Evolutionary conservation across 2,113 vertebrate species (phyloP), one percentile per base, ranked within the genome.

Genomic region (Fulica atra): DNA sequence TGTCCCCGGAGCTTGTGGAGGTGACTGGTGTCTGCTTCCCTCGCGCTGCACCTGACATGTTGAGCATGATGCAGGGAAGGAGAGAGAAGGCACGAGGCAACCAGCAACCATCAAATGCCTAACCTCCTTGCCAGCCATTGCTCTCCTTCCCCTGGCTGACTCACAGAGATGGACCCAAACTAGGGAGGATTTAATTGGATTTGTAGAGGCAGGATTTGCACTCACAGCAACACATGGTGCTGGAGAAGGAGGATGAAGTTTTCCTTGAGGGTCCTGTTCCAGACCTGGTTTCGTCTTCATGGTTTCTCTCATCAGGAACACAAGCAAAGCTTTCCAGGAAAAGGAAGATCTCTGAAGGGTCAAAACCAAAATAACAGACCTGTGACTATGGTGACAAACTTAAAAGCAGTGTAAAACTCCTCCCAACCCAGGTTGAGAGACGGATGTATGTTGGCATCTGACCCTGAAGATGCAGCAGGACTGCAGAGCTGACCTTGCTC

Each of bases 191-290:
- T 81, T 26, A 35, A 2, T 9, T 86, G 7, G 3, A 57, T 83
- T 80, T 38, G 5, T 15, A 44, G 54, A 53, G 16, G 8, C 13
- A 69, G 29, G 15, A 68, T 66, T 57, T 70, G 13, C 2, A 6
- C 24, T 51, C 71, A 40, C 3, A 35, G 36, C 14, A 74, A 31
- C 4, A 53, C 0, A 1, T 1, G 11, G 10, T 23, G 4, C 13
- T 10, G 17, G 4, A 12, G 7, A 51, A 3, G 4, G 11, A 42
- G 2, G 20, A 8, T 26, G 7, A 89, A 59, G 16, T 28, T 83
- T 83, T 35, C 4, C 14, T 68, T 59, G 19, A 42, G 10, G 7
- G 11, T 69, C 14, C 2, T 80, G 0, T 46, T 93, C n/a, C 15
- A 63, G 23, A 28, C 16, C 29, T 81, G 7, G 2, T 4, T 36